Conservation (phyloP, 2,113 vertebrate species). For the Aldabrachelys gigantea region DNA sequence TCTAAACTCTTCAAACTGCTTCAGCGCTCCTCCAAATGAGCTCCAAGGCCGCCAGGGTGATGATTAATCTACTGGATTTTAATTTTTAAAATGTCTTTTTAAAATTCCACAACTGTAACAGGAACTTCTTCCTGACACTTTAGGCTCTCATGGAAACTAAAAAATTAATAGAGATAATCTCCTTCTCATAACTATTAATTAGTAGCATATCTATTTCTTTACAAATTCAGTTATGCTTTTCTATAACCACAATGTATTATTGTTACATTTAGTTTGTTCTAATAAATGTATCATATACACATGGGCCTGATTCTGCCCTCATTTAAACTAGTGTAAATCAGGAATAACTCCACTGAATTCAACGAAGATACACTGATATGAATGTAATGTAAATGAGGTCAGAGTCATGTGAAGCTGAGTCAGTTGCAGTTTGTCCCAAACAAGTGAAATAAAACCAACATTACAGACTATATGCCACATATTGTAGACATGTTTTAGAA, state of each 20-base stretch:
- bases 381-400: conserved; percentile 11
- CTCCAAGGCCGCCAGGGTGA: neutral
- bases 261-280: neutral
- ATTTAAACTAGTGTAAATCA: neutral
- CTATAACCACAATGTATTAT: neutral
- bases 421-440: neutral
- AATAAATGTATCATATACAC: neutral
- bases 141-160: conserved; percentile 4
- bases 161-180: neutral
- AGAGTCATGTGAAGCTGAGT: neutral
- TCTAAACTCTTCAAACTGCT: neutral
- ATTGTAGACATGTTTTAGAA: neutral
- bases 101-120: neutral
- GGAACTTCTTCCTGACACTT: neutral
- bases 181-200: conserved; percentile 20
- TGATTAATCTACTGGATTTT: conserved; percentile 21
- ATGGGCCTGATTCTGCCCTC: neutral
- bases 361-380: neutral
- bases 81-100: neutral
- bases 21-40: conserved; percentile 18
- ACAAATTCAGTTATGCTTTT: neutral
- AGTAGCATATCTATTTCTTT: neutral
- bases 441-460: neutral
- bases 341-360: neutral
- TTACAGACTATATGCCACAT: neutral